These are phyloP conservation scores for Hycleus cichorii DNA, from an alignment of 1,140 invertebrate genomes.

Conservation along the genomic window DNA sequence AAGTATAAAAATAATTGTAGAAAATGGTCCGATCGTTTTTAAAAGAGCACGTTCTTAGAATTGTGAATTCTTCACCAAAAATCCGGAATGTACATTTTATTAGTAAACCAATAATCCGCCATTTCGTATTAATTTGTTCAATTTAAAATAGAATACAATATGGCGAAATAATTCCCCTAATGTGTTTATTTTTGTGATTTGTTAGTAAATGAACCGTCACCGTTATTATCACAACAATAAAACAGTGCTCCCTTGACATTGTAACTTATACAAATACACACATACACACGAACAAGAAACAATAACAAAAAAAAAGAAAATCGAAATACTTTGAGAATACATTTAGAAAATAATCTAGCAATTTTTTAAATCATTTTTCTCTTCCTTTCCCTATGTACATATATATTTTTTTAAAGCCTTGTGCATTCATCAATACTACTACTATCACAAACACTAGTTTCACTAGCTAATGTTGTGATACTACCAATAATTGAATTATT, in stretches of 20 bases:
- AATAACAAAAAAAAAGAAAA: not conserved
- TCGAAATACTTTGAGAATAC: too few relatives aligned
- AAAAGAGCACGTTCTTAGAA: constrained; percentile 6
- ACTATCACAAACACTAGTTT: constrained; percentile 33
- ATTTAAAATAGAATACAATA: too few relatives aligned
- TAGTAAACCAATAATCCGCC: too few relatives aligned
- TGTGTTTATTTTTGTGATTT: too few relatives aligned
- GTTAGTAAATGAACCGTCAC: too few relatives aligned
- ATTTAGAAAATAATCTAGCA: too few relatives aligned
- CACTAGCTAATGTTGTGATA: constrained; percentile 31
- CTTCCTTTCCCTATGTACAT: not conserved
- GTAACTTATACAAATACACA: not conserved
- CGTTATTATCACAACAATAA: constrained; percentile 5
- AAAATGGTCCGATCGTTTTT: constrained; percentile 3
- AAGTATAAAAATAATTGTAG: constrained; percentile 2
- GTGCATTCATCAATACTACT: constrained; percentile 35
- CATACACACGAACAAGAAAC: not conserved
- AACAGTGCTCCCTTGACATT: constrained; percentile 1
- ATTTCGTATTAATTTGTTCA: too few relatives aligned
- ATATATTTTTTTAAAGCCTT: constrained; percentile 23
- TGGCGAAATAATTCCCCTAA: too few relatives aligned
- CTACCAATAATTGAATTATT: constrained; percentile 34
- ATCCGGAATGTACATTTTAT: constrained; percentile 1
- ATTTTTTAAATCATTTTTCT: too few relatives aligned
- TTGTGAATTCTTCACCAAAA: not conserved